A percentile compares a stretch with the other conserved stretches of the same genome.
These are phyloP conservation scores for Xenentodon cancila DNA, from an alignment of 2,797 vertebrate species.

Conservation along the genomic window DNA sequence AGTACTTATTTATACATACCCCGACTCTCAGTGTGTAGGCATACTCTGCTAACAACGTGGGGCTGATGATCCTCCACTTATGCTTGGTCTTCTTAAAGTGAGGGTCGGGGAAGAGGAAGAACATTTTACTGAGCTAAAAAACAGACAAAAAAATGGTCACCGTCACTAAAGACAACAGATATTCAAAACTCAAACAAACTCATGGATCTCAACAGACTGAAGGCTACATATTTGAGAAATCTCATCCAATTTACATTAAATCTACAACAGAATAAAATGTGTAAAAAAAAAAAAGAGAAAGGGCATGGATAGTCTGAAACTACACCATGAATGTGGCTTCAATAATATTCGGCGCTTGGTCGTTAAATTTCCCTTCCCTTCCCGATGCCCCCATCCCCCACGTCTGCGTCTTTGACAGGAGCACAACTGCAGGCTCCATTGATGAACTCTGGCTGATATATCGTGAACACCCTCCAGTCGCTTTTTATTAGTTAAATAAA, in stretches of 20 bases:
- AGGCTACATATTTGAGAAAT: too few species aligned
- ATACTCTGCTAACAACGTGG: slow-evolving; percentile 90
- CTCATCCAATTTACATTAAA: background rate
- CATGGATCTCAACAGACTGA: background rate
- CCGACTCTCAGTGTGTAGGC: slow-evolving; percentile 88
- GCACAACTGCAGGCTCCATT: slow-evolving; percentile 47
- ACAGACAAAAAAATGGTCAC: slow-evolving; percentile 2
- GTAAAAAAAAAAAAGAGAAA: background rate
- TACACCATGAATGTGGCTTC: slow-evolving; percentile 6
- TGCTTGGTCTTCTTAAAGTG: slow-evolving; percentile 97
- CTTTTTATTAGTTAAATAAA: slow-evolving; percentile 72
- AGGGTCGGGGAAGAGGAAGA: slow-evolving; percentile 95
- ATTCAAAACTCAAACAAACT: too few species aligned
- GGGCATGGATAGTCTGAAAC: background rate
- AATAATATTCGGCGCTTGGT: slow-evolving; percentile 25
- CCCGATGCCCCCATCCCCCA: slow-evolving; percentile 14
- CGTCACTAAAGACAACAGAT: slow-evolving; percentile 1
- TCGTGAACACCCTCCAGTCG: slow-evolving; percentile 35
- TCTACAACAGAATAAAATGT: background rate
- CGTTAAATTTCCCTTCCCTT: slow-evolving; percentile 48
- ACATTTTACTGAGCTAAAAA: slow-evolving; percentile 92
- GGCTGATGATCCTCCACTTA: slow-evolving; percentile 95
- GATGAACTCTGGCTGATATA: slow-evolving; percentile 60
- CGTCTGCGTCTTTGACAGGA: slow-evolving; percentile 48
- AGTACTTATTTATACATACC: slow-evolving; percentile 72